Conservation (phyloP, 2,888 invertebrate species). For the Chrysotoxum bicinctum region DNA sequence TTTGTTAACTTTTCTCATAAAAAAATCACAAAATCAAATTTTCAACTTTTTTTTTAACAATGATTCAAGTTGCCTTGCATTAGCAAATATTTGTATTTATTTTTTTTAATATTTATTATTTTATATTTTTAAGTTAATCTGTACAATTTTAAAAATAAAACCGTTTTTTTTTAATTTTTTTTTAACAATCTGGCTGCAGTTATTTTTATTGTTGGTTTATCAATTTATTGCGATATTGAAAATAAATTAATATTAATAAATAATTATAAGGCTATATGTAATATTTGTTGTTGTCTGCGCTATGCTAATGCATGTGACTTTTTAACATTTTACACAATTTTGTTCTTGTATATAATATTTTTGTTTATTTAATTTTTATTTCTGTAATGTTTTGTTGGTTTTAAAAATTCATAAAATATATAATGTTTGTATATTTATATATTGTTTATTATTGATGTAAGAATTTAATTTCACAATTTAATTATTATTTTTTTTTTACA, state of each 20-base stretch:
- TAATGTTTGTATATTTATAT: slow-evolving; percentile 26
- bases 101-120: slow-evolving; percentile 33
- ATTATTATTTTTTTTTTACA: slow-evolving; percentile 69
- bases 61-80: slow-evolving; percentile 50
- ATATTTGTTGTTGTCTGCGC: slow-evolving; percentile 54
- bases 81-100: slow-evolving; percentile 27
- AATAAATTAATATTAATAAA: slow-evolving; percentile 28
- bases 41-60: slow-evolving; percentile 59
- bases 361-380: slow-evolving; percentile 26
- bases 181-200: slow-evolving; percentile 52
- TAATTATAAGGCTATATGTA: slow-evolving; percentile 62
- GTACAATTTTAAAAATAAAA: slow-evolving; percentile 51
- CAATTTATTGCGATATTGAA: slow-evolving; percentile 53
- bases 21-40: slow-evolving; percentile 67
- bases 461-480: slow-evolving; percentile 36
- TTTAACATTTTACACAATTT: slow-evolving; percentile 56
- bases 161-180: slow-evolving; percentile 37
- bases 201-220: slow-evolving; percentile 8
- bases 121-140: slow-evolving; percentile 32
- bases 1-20: slow-evolving; percentile 72
- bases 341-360: slow-evolving; percentile 27
- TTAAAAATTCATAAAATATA: slow-evolving; percentile 71
- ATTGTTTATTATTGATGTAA: slow-evolving; percentile 45
- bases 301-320: slow-evolving; percentile 66
- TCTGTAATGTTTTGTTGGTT: slow-evolving; percentile 22